phyloP scores from a whole-genome alignment of 2,113 vertebrate genomes.

The Odontesthes bonariensis region DNA sequence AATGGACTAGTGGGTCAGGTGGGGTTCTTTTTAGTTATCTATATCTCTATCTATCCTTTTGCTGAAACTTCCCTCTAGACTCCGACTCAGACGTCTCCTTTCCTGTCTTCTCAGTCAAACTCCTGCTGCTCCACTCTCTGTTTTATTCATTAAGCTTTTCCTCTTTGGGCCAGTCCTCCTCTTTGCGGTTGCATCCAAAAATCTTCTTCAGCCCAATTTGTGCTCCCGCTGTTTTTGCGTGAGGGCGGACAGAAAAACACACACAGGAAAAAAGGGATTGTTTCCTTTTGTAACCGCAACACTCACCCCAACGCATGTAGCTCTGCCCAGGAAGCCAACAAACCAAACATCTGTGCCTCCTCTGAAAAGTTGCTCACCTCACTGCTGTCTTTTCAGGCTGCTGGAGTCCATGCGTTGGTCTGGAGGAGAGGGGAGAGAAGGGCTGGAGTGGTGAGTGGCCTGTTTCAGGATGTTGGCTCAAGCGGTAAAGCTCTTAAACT shows the following conservation, averaged over 20 bases:
- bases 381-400: slow-evolving; percentile 51
- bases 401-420: slow-evolving; percentile 55
- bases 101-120: slow-evolving; percentile 40
- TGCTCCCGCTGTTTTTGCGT: slow-evolving; percentile 41
- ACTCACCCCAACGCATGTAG: slow-evolving; percentile 55
- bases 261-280: slow-evolving; percentile 63
- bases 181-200: slow-evolving; percentile 55
- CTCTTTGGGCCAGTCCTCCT: slow-evolving; percentile 44
- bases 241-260: slow-evolving; percentile 42
- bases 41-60: slow-evolving; percentile 8
- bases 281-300: slow-evolving; percentile 64
- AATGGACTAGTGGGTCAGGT: slow-evolving; percentile 22
- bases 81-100: slow-evolving; percentile 13
- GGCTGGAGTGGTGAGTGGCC: slow-evolving; percentile 51
- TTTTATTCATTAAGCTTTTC: slow-evolving; percentile 41
- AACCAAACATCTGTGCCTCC: slow-evolving; percentile 65
- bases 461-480: slow-evolving; percentile 67
- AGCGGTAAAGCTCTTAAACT: slow-evolving; percentile 73
- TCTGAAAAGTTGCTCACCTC: slow-evolving; percentile 58
- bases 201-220: slow-evolving; percentile 42
- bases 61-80: slow-evolving; percentile 22
- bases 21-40: slow-evolving; percentile 6
- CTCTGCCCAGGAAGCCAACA: slow-evolving; percentile 71
- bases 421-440: slow-evolving; percentile 46
- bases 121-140: slow-evolving; percentile 39